Base-by-base conservation (phyloP, 2,888 invertebrate genomes). In the Apodemia zela region DNA sequence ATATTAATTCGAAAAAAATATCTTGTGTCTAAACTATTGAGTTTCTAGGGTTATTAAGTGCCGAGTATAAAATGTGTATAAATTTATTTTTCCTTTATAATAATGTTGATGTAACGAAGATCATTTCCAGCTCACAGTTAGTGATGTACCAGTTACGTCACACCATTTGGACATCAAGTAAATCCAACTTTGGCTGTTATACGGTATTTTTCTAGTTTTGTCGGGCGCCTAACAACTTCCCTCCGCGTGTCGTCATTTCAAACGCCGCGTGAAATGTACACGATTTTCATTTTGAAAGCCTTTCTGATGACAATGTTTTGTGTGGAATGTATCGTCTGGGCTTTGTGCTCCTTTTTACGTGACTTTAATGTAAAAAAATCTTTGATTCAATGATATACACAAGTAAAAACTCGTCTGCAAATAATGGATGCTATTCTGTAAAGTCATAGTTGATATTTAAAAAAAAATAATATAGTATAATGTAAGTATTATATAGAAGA, bases 181-280 rank as follows among this genome's bases (percentile, higher is more conserved):
- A 65, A 71, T 77, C 71, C 73, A 80, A 77, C 75, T 78, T 78
- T 68, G 65, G 70, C 70, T 69, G 76, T 78, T 72, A 78, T 74
- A 71, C 68, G 75, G 73, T 73, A 76, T 78, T 78, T 78, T 79
- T 75, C 72, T 75, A 67, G 73, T 71, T 76, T 75, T 77, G 72
- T 73, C 69, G 69, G 65, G 58, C 67, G 62, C 61, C 68, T 77
- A 79, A 81, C 79, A 79, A 81, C 73, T 77, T 80, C 71, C 75
- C 71, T 68, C 70, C 69, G 63, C 66, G 68, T 57, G 54, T 57
- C 54, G 54, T 67, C 66, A 63, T 65, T 68, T 70, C 65, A 68
- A 68, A 68, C 63, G 63, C 59, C 66, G 69, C 63, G 65, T 66
- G 65, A 68, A 70, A 67, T 69, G 68, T 70, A 66, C 63, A 67